Conservation (phyloP, 1,140 invertebrate species). For the Micrasema minimum region DNA sequence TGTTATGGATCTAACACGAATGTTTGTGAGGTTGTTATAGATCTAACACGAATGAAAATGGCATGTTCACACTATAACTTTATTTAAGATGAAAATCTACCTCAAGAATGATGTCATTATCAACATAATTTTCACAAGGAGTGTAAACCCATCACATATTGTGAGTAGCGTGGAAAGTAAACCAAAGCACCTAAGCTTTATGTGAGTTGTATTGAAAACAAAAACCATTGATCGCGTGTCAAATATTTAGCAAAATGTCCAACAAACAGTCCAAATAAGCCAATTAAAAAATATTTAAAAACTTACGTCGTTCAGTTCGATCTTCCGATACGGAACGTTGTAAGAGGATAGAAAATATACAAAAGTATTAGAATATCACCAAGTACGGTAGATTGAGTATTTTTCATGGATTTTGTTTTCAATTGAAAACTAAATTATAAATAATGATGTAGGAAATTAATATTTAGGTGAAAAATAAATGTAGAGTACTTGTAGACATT, state of each 20-base stretch:
- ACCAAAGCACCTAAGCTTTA: neutral
- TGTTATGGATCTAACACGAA: too few relatives aligned
- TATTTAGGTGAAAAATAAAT: too few relatives aligned
- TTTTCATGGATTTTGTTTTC: constrained; percentile 34
- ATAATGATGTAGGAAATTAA: neutral
- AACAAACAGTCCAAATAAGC: constrained; percentile 32
- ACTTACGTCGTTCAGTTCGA: constrained; percentile 46
- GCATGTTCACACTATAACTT: too few relatives aligned
- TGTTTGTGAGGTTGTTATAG: too few relatives aligned
- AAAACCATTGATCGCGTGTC: constrained; percentile 18
- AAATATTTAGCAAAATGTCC: constrained; percentile 8
- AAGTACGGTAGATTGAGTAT: neutral
- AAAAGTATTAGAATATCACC: constrained; percentile 11
- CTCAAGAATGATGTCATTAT: too few relatives aligned
- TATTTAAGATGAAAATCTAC: too few relatives aligned
- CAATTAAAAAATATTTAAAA: constrained; percentile 27
- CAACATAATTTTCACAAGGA: too few relatives aligned
- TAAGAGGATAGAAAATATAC: constrained; percentile 31
- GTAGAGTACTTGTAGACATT: too few relatives aligned
- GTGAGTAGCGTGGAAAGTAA: too few relatives aligned
- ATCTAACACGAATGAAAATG: too few relatives aligned
- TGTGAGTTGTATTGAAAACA: constrained; percentile 19
- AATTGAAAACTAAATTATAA: constrained; percentile 34
- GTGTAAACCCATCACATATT: too few relatives aligned
- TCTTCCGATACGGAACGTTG: constrained; percentile 36